Base-by-base conservation (phyloP, 1,140 invertebrate species). In the Heliothis subflexa region DNA sequence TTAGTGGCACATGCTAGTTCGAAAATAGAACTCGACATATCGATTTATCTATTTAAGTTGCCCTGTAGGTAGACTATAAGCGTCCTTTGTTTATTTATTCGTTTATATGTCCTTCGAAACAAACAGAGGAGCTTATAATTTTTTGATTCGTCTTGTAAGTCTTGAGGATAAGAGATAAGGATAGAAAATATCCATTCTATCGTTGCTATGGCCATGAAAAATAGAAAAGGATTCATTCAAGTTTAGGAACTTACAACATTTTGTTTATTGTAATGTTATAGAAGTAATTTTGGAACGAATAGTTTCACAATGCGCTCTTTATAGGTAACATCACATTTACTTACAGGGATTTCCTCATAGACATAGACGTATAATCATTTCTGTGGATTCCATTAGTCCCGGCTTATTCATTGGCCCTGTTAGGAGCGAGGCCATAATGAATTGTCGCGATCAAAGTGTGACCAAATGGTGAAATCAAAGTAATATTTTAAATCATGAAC, bases 381-480 rank as follows among this genome's bases (percentile, higher is more conserved):
- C 25, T 55, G 18, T 52, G 33, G 14, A n/a, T 52, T 50, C 66
- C 14, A 13, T 52, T 70, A 25, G 21, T 13, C 21, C 28, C 16
- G 40, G 57, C 10, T 49, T 5, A 25, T 3, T 61, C 25, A 21
- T 13, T 12, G 33, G n/a, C 9, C 45, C 28, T 12, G 16, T n/a
- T 5, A 61, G n/a, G 59, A 66, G 62, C 12, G 59, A 66, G 40
- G 16, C 40, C 25, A 18, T 50, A 75, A 40, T 7, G 40, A 62
- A 78, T 78, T 84, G 75, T 40, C 62, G 78, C 57, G 66, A 85
- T 82, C 84, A 91, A 91, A 91, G 89, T 91, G 91, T 88, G 85
- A 87, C 85, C 78, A 85, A 88, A 84, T 85, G 61, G 87, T 87
- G 87, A 88, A 90, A 92, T 85, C 84, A 18, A 59, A 83, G 80